These are phyloP conservation scores for Trinorchestia longiramus DNA, from an alignment of 1,140 invertebrate species.

Conservation along the genomic window DNA sequence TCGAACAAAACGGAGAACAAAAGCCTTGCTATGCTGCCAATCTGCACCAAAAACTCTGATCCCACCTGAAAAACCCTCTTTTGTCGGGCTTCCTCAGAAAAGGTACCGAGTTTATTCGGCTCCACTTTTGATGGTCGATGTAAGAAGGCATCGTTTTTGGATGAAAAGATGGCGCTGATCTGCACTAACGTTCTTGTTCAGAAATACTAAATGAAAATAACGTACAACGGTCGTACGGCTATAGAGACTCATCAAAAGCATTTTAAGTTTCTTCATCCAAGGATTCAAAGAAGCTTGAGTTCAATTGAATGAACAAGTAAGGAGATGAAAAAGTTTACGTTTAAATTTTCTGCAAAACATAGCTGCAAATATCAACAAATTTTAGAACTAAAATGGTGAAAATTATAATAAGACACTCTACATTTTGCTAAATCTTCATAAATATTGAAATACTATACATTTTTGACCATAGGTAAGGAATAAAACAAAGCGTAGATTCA, in stretches of 20 bases:
- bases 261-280: background rate
- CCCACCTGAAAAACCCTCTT: background rate
- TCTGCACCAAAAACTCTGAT: background rate
- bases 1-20: background rate
- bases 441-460: too few relatives aligned
- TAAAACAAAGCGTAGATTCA: too few relatives aligned
- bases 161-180: background rate
- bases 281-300: background rate
- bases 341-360: too few relatives aligned
- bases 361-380: too few relatives aligned
- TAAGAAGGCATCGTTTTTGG: background rate
- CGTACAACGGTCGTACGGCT: too few relatives aligned
- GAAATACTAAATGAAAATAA: background rate
- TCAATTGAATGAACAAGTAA: too few relatives aligned
- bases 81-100: background rate
- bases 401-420: too few relatives aligned
- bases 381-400: too few relatives aligned
- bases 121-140: background rate
- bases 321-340: too few relatives aligned
- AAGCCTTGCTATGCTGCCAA: background rate
- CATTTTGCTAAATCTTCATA: too few relatives aligned
- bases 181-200: background rate
- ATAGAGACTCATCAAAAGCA: background rate
- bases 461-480: too few relatives aligned
- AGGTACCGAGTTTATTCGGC: background rate